A percentile compares a stretch with the other conserved stretches of the same genome.
These are phyloP conservation scores for Nannospalax galili DNA, from an alignment of 2,113 vertebrate genomes.

Conservation along the genomic window DNA sequence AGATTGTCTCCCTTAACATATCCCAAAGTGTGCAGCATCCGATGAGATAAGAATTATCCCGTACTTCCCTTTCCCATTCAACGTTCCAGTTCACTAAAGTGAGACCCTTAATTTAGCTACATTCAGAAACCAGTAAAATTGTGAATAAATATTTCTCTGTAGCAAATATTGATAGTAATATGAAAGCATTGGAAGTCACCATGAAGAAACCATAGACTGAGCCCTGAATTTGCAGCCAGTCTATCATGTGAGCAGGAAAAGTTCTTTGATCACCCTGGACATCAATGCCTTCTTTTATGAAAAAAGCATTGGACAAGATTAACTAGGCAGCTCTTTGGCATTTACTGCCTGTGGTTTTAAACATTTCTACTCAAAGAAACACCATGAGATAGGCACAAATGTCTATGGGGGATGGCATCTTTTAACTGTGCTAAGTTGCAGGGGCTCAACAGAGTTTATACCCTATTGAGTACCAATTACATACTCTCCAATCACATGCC, in stretches of 20 bases:
- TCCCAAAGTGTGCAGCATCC: rapidly evolving
- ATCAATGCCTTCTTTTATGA: background rate
- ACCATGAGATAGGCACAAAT: background rate
- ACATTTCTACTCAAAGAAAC: background rate
- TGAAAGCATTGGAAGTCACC: background rate
- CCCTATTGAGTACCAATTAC: background rate
- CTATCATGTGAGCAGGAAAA: background rate
- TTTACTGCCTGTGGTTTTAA: background rate
- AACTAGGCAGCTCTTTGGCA: background rate
- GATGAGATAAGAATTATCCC: rapidly evolving
- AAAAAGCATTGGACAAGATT: background rate
- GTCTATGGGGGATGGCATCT: rapidly evolving
- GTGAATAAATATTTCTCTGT: background rate
- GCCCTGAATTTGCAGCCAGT: background rate
- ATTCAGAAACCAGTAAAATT: background rate
- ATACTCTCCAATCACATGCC: background rate
- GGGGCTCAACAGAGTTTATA: background rate
- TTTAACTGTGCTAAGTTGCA: background rate
- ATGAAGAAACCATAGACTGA: background rate
- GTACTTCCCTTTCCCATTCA: background rate
- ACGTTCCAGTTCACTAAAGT: background rate
- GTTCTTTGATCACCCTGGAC: background rate
- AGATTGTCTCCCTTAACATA: rapidly evolving
- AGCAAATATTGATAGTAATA: background rate
- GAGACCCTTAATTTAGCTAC: background rate